Percentiles rank a stretch among this genome's conserved stretches.
phyloP scores from a whole-genome alignment of 1,140 invertebrate genomes.

The Odontomachus brunneus region DNA sequence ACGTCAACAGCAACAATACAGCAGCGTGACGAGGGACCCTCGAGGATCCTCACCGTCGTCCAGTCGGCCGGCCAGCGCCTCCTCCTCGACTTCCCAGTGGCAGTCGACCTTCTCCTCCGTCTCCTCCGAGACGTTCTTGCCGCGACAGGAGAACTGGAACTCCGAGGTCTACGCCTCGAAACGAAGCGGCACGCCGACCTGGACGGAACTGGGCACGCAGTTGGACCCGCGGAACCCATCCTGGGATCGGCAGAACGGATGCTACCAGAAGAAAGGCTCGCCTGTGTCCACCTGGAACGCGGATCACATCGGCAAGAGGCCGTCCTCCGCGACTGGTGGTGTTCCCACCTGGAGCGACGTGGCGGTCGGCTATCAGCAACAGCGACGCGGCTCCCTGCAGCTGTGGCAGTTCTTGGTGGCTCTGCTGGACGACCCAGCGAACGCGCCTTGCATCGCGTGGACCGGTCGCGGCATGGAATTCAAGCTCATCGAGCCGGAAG shows the following conservation, averaged over 20 bases:
- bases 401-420: conserved; percentile 98
- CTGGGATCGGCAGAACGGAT: conserved; percentile 78
- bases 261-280: conserved; percentile 78
- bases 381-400: conserved; percentile 93
- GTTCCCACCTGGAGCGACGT: conserved; percentile 79
- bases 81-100: conserved; percentile 78
- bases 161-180: conserved; percentile 70
- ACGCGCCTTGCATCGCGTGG: conserved; percentile 97
- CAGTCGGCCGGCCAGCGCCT: conserved; percentile 76
- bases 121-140: conserved; percentile 67
- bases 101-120: conserved; percentile 64
- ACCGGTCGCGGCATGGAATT: conserved; percentile 97
- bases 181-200: conserved; percentile 78
- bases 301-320: conserved; percentile 74
- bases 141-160: conserved; percentile 75
- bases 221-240: conserved; percentile 75
- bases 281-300: conserved; percentile 78
- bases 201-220: conserved; percentile 80
- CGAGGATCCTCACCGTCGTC: conserved; percentile 72
- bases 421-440: conserved; percentile 93
- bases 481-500: conserved; percentile 97
- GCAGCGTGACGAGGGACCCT: conserved; percentile 66
- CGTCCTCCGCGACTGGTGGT: conserved; percentile 69
- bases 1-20: conserved; percentile 75
- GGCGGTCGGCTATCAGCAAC: conserved; percentile 77